A percentile compares a stretch with the other conserved stretches of the same genome.
phyloP scores from a whole-genome alignment of 1,140 invertebrate species.

The Drosophila navojoa region DNA sequence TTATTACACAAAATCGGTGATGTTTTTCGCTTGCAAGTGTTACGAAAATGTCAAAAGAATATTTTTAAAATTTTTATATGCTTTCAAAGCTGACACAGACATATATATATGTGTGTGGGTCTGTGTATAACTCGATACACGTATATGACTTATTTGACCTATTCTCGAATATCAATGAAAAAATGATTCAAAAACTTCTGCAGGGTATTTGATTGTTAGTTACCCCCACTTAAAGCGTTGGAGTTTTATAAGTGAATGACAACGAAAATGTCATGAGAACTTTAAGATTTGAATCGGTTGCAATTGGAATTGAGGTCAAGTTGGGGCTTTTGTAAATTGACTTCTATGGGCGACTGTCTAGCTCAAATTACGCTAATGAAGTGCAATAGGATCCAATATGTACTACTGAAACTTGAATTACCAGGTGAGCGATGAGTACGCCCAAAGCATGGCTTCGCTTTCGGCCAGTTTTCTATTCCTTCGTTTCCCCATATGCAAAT shows the following conservation, averaged over 20 bases:
- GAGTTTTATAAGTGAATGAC: not conserved
- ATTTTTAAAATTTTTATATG: too few species aligned
- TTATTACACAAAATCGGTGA: too few species aligned
- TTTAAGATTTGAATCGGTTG: not conserved
- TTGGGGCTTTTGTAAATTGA: slow-evolving; percentile 2
- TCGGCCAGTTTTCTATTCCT: slow-evolving; percentile 6
- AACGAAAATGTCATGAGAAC: slow-evolving; percentile 2
- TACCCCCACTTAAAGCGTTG: not conserved
- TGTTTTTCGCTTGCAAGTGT: too few species aligned
- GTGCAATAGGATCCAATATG: slow-evolving; percentile 17
- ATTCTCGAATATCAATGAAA: too few species aligned
- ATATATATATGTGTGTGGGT: too few species aligned
- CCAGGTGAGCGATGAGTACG: not conserved
- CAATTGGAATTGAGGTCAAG: slow-evolving; percentile 9
- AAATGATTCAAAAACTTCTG: too few species aligned
- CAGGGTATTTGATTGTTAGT: not conserved
- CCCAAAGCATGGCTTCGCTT: slow-evolving; percentile 2
- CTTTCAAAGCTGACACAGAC: too few species aligned
- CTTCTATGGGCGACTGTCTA: not conserved
- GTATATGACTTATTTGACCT: too few species aligned
- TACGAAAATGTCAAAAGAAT: too few species aligned
- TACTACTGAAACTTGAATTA: not conserved
- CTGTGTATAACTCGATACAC: too few species aligned
- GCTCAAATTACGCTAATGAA: slow-evolving; percentile 42
- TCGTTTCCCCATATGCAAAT: slow-evolving; percentile 30